A percentile compares a stretch with the other conserved stretches of the same genome.
Evolutionary conservation across 2,797 vertebrate genomes (phyloP).

Genomic region (Sebastes taczanowskii): DNA sequence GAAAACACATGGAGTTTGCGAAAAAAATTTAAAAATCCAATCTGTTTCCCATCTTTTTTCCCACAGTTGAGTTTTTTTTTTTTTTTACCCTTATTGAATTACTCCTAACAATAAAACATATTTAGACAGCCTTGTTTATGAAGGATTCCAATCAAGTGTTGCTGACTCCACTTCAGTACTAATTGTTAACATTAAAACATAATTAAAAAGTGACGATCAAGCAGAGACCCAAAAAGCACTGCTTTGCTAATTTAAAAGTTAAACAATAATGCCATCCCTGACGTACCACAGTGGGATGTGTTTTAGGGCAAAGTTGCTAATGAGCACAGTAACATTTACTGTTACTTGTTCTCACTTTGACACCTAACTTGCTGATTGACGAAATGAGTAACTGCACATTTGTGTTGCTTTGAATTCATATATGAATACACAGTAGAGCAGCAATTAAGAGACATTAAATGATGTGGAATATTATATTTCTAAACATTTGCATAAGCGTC

Average conservation of each 20-base stretch:
- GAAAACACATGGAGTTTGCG: not conserved
- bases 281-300: slow-evolving; percentile 38
- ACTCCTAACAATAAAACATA: slow-evolving; percentile 44
- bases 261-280: slow-evolving; percentile 65
- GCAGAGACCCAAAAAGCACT: slow-evolving; percentile 66
- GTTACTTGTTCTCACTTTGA: not conserved
- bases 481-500: not conserved
- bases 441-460: slow-evolving; percentile 37
- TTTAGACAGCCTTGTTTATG: slow-evolving; percentile 43
- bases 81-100: slow-evolving; percentile 4
- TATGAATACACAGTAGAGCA: not conserved
- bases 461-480: not conserved
- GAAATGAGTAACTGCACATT: not conserved
- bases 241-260: slow-evolving; percentile 68
- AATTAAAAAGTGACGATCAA: slow-evolving; percentile 86
- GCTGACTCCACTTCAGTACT: slow-evolving; percentile 82
- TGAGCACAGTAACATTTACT: slow-evolving; percentile 37
- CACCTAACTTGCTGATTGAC: not conserved
- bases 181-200: slow-evolving; percentile 88
- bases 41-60: not conserved
- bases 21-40: not conserved
- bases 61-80: not conserved
- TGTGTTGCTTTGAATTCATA: slow-evolving; percentile 26
- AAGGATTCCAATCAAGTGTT: slow-evolving; percentile 72
- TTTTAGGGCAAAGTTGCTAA: slow-evolving; percentile 66